These are phyloP conservation scores for Gymnothorax javanicus DNA, from an alignment of 2,797 vertebrate species.

Conservation along the genomic window DNA sequence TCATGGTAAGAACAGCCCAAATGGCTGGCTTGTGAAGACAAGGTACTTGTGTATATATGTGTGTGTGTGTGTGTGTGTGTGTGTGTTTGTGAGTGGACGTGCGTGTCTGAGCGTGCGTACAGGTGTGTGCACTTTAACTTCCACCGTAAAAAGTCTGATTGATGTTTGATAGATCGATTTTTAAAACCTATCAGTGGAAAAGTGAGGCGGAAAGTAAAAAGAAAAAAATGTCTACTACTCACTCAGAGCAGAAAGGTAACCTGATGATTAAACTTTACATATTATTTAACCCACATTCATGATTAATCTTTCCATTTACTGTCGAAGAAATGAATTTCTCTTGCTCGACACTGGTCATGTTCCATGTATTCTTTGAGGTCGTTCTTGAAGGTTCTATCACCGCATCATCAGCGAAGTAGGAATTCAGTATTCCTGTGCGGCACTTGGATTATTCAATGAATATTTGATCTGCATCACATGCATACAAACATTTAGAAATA, in stretches of 20 bases:
- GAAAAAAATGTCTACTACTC: constrained; percentile 48
- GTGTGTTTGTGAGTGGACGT: neutral
- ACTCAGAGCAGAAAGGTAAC: constrained; percentile 30
- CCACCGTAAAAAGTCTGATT: neutral
- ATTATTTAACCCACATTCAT: constrained; percentile 58
- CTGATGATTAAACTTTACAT: constrained; percentile 65
- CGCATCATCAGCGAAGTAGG: constrained; percentile 28
- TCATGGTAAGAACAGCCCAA: too few species aligned
- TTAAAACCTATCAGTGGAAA: neutral
- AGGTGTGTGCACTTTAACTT: constrained; percentile 26
- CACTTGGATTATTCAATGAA: neutral
- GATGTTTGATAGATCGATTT: too few species aligned
- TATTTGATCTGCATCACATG: constrained; percentile 1
- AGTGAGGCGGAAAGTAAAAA: constrained; percentile 16
- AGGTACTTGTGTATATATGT: neutral
- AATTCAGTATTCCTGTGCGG: neutral
- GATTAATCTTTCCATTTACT: constrained; percentile 54
- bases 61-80: neutral
- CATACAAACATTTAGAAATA: neutral
- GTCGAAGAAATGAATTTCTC: constrained; percentile 32
- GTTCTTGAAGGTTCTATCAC: neutral
- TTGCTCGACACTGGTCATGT: constrained; percentile 20
- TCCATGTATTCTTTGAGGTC: neutral
- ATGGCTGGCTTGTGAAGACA: too few species aligned
- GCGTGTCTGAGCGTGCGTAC: neutral